Conservation (phyloP, 2,888 invertebrate genomes). For the Lepidochitona cinerea region DNA sequence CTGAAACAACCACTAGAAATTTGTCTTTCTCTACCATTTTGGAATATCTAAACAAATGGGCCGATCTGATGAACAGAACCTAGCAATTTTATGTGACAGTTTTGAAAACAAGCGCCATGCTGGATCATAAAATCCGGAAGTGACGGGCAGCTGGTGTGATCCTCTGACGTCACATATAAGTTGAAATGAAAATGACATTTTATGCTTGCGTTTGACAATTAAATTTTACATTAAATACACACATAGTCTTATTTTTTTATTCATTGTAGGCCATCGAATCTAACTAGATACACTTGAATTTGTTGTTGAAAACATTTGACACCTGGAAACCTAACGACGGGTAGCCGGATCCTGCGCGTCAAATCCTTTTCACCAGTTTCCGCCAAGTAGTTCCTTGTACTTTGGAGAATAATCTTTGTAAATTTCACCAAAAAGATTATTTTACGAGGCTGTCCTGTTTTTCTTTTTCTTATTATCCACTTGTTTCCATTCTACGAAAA, state of each 20-base stretch:
- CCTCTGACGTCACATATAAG: not conserved
- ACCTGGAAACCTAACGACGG: conserved; percentile 8
- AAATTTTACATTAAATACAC: too few relatives aligned
- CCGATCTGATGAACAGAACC: not conserved
- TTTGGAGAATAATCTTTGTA: not conserved
- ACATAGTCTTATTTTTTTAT: too few relatives aligned
- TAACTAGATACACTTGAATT: not conserved
- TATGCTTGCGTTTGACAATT: too few relatives aligned
- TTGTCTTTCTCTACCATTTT: conserved; percentile 60
- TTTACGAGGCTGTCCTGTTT: not conserved
- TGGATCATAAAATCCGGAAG: not conserved
- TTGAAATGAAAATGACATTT: too few relatives aligned
- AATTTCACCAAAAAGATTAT: not conserved
- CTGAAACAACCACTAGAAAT: conserved; percentile 65
- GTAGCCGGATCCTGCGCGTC: too few relatives aligned
- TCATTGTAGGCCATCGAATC: too few relatives aligned
- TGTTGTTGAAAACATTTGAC: not conserved
- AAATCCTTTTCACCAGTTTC: conserved; percentile 38
- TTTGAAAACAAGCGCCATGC: conserved; percentile 64
- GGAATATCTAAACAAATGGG: not conserved
- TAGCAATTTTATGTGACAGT: not conserved
- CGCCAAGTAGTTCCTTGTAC: conserved; percentile 17
- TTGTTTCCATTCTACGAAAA: too few relatives aligned
- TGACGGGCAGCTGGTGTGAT: conserved; percentile 12
- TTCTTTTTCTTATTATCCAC: too few relatives aligned